phyloP scores from a whole-genome alignment of 2,888 invertebrate species.

The Synanthedon myopaeformis region DNA sequence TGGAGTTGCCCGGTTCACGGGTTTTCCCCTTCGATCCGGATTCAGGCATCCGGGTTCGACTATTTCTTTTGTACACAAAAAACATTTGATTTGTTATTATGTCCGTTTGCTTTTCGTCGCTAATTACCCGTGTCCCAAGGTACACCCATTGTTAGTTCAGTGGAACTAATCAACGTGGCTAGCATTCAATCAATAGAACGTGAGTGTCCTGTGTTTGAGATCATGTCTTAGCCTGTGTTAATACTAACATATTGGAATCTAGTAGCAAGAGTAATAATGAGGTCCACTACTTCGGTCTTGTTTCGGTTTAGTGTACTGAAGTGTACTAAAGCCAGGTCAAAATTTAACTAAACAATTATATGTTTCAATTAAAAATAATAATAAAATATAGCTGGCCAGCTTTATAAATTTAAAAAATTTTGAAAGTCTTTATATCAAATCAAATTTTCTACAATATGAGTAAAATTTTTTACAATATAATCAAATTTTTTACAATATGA shows the following conservation, averaged over 20 bases:
- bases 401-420: no score
- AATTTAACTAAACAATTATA: no score
- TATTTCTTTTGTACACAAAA: not conserved
- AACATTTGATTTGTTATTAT: not conserved
- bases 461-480: no score
- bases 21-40: not conserved
- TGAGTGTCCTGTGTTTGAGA: not conserved
- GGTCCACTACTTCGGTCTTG: no score
- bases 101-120: not conserved
- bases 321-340: no score
- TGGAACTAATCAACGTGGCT: slow-evolving; percentile 16
- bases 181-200: not conserved
- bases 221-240: not conserved
- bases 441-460: no score
- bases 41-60: not conserved
- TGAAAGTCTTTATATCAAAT: no score
- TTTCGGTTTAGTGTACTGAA: no score
- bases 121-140: not conserved
- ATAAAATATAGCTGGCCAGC: no score
- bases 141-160: slow-evolving; percentile 5
- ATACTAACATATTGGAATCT: not conserved
- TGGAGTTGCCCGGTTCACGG: not conserved
- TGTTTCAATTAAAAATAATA: no score
- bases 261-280: no score
- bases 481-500: no score